Conservation (phyloP, 2,888 invertebrate genomes). For the Blastobasis adustella region DNA sequence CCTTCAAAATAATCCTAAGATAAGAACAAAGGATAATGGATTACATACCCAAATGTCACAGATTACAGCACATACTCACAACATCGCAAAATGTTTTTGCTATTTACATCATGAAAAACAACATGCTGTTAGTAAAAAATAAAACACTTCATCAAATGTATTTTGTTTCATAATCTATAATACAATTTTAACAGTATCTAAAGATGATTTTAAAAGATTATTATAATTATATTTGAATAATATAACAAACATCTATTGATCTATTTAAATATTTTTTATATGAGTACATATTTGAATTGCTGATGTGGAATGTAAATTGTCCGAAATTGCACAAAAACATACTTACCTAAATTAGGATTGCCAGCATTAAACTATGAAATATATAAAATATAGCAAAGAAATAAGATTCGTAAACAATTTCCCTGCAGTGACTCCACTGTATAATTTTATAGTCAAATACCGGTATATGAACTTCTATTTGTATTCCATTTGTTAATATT, state of each 20-base stretch:
- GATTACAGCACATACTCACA: no score
- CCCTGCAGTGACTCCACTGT: no score
- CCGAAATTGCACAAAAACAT: constrained; percentile 49
- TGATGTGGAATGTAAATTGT: constrained; percentile 15
- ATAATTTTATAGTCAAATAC: no score
- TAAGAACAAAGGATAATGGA: no score
- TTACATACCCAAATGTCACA: no score
- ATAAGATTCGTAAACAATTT: no score
- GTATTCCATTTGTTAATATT: background rate
- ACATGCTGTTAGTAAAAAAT: constrained; percentile 6
- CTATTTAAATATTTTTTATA: constrained; percentile 11
- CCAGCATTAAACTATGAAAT: background rate
- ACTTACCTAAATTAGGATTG: constrained; percentile 11
- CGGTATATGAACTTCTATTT: background rate
- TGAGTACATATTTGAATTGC: constrained; percentile 15
- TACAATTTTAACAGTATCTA: constrained; percentile 55
- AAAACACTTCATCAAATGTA: constrained; percentile 35
- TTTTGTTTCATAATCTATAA: constrained; percentile 46
- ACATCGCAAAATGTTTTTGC: no score
- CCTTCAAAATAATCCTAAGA: no score
- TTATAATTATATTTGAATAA: no score
- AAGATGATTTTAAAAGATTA: constrained; percentile 31
- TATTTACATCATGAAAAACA: no score
- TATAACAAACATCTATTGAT: constrained; percentile 19
- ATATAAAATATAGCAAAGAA: background rate